phyloP scores from a whole-genome alignment of 2,888 invertebrate species.

The Eupithecia tripunctaria region DNA sequence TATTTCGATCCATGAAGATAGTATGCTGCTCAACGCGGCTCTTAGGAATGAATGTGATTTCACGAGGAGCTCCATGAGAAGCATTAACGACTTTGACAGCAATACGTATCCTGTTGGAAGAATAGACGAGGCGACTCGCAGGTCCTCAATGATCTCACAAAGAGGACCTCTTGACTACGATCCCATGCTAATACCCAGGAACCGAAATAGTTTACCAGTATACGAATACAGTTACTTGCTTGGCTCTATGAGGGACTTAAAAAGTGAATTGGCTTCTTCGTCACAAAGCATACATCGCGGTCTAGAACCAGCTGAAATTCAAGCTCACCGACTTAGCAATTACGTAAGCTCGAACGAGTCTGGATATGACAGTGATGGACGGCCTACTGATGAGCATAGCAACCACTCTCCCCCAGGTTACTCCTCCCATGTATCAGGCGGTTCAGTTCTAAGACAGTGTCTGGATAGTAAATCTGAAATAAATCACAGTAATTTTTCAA shows the following conservation, averaged over 20 bases:
- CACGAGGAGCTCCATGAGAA: slow-evolving; percentile 74
- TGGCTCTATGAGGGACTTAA: slow-evolving; percentile 74
- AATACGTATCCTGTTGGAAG: slow-evolving; percentile 63
- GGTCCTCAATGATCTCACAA: slow-evolving; percentile 80
- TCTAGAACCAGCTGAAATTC: slow-evolving; percentile 83
- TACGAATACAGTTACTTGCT: slow-evolving; percentile 75
- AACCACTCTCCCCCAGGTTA: slow-evolving; percentile 84
- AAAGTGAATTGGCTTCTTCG: slow-evolving; percentile 74
- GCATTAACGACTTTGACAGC: slow-evolving; percentile 72
- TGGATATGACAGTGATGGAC: slow-evolving; percentile 92
- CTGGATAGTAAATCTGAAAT: slow-evolving; percentile 61
- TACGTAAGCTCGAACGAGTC: slow-evolving; percentile 93
- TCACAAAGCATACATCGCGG: slow-evolving; percentile 83
- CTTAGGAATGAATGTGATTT: slow-evolving; percentile 71
- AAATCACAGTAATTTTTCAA: slow-evolving; percentile 69
- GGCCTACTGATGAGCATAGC: slow-evolving; percentile 82
- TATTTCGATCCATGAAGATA: slow-evolving; percentile 78
- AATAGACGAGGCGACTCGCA: slow-evolving; percentile 67
- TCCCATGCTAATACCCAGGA: slow-evolving; percentile 79
- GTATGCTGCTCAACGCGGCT: slow-evolving; percentile 71
- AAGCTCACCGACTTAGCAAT: slow-evolving; percentile 87
- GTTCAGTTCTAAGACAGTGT: slow-evolving; percentile 57
- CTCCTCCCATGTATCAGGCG: slow-evolving; percentile 73
- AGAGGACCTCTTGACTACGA: slow-evolving; percentile 76
- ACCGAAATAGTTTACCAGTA: slow-evolving; percentile 80